Percentiles rank a stretch among this genome's conserved stretches.
These are phyloP conservation scores for Crossaster papposus DNA, from an alignment of 53 echinoderm and acorn worm genomes.

Conservation along the genomic window DNA sequence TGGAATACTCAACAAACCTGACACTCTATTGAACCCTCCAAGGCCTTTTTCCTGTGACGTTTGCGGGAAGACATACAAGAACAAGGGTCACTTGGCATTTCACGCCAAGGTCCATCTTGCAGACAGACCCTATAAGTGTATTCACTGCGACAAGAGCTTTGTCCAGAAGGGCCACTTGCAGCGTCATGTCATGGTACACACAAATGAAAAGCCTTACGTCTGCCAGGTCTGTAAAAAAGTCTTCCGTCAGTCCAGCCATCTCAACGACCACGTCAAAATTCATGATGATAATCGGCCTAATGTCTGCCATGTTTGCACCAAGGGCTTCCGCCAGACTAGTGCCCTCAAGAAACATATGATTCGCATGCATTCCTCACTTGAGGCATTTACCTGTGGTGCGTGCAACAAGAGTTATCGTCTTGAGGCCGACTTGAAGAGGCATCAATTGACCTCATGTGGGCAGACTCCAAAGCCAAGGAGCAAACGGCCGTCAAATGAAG, in stretches of 20 bases:
- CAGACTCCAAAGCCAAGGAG: neutral
- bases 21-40: neutral
- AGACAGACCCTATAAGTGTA: slow-evolving; percentile 46
- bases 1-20: neutral
- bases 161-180: slow-evolving; percentile 53
- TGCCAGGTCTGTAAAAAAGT: slow-evolving; percentile 38
- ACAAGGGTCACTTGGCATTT: slow-evolving; percentile 47
- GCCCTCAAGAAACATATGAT: slow-evolving; percentile 58
- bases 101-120: slow-evolving; percentile 40
- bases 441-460: slow-evolving; percentile 34
- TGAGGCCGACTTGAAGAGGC: slow-evolving; percentile 54
- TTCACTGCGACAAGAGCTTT: slow-evolving; percentile 29
- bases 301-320: slow-evolving; percentile 58
- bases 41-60: slow-evolving; percentile 20
- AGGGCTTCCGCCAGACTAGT: slow-evolving; percentile 54
- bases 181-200: slow-evolving; percentile 45
- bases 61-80: slow-evolving; percentile 44
- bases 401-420: slow-evolving; percentile 60
- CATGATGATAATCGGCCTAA: slow-evolving; percentile 50
- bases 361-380: slow-evolving; percentile 59
- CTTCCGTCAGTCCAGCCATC: slow-evolving; percentile 54
- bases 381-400: slow-evolving; percentile 37
- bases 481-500: neutral
- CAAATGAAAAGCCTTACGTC: slow-evolving; percentile 50
- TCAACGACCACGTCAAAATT: slow-evolving; percentile 55